Base-by-base conservation (phyloP, 2,888 invertebrate genomes). In the Chloroclystis v-ata region DNA sequence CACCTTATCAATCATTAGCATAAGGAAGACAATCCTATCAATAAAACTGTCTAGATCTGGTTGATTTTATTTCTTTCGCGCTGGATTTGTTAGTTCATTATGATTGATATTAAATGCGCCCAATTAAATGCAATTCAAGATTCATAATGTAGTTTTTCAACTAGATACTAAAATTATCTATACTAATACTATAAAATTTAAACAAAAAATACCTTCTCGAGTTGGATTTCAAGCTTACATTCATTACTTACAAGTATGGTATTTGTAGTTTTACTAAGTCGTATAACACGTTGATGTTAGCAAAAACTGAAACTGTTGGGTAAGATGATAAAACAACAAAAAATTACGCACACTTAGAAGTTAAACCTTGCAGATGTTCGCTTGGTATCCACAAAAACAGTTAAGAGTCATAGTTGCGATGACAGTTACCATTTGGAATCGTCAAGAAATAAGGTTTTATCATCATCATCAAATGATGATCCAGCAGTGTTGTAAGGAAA, bases 331-430 rank as follows among this genome's bases (percentile, higher is more conserved):
- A 65, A 61, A 60, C 53, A 56, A 52, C 59, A 69, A 70, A 73
- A 78, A 80, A 72, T 62, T 49, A 14, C 63, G 66, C 72, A 70
- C 70, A 73, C 60, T 69, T 59, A 63, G 47, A 47, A 59, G 62
- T 63, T 72, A 75, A 75, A 75, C 74, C 65, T 61, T 63, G 72
- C 82, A 82, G 78, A 82, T 85, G 79, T 72, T 79, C 79, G 75
- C 78, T 79, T 76, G 77, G 76, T 50, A 59, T 51, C 63, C 62
- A 70, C 72, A 81, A 82, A 80, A 81, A 78, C 65, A 61, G 63
- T 72, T 67, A 71, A 67, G 61, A 64, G 20, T 69, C 65, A 66
- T 61, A 58, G 50, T 60, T 56, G 61, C 64, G 42, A 38, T 33
- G 20, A 25, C 14, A 20, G 20, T 20, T n/a, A n/a, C n/a, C n/a